phyloP scores from a whole-genome alignment of 2,888 invertebrate species.

The Coecobrya sp. region DNA sequence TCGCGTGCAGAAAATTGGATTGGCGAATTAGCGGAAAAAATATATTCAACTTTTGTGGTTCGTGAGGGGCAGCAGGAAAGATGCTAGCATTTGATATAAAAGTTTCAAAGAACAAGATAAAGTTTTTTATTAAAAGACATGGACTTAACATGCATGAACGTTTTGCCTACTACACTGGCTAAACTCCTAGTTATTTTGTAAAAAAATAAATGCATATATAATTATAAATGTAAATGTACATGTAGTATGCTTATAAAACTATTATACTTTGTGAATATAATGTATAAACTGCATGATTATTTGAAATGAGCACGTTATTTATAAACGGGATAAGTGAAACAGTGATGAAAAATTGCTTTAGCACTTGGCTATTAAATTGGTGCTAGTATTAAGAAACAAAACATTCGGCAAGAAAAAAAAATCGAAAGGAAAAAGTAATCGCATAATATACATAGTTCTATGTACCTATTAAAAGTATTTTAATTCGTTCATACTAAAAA shows the following conservation, averaged over 20 bases:
- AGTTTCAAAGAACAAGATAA: conserved; percentile 77
- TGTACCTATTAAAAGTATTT: neutral
- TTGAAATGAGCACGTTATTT: conserved; percentile 69
- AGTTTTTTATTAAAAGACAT: conserved; percentile 73
- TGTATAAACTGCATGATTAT: conserved; percentile 22
- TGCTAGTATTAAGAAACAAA: conserved; percentile 15
- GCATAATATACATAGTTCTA: too few species aligned
- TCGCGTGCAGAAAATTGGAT: conserved; percentile 86
- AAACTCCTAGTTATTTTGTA: conserved; percentile 72
- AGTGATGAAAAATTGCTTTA: conserved; percentile 78
- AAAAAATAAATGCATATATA: conserved; percentile 76
- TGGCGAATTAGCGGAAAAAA: conserved; percentile 84
- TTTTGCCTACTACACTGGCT: conserved; percentile 62
- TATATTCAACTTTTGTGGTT: conserved; percentile 78
- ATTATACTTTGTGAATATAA: conserved; percentile 32
- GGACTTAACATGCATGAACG: conserved; percentile 74
- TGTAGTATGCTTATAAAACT: neutral
- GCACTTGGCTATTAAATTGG: conserved; percentile 56
- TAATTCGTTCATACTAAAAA: neutral
- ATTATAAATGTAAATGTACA: conserved; percentile 67
- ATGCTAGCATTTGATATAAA: conserved; percentile 82
- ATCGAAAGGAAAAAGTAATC: conserved; percentile 32
- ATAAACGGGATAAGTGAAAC: conserved; percentile 68
- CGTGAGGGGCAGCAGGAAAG: conserved; percentile 83
- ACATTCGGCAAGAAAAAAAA: conserved; percentile 27